phyloP scores from a whole-genome alignment of 2,888 invertebrate genomes.

The Nomada flava region DNA sequence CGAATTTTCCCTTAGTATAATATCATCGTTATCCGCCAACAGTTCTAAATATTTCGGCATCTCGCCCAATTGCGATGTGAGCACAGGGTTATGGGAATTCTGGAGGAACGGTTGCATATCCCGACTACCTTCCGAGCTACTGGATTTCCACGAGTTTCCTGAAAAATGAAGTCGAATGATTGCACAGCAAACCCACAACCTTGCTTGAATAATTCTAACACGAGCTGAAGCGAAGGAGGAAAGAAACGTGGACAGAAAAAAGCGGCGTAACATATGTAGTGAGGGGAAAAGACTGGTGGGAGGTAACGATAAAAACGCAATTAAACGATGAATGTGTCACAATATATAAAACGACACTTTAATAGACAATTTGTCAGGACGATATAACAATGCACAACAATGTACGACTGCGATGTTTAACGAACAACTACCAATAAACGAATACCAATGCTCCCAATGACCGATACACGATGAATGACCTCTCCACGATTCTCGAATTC shows the following conservation, averaged over 20 bases:
- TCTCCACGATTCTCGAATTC: too few relatives aligned
- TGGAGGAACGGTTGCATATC: constrained; percentile 85
- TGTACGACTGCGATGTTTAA: too few relatives aligned
- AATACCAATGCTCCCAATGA: too few relatives aligned
- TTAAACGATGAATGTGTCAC: too few relatives aligned
- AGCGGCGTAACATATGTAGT: too few relatives aligned
- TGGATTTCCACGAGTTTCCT: constrained; percentile 85
- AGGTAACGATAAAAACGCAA: too few relatives aligned
- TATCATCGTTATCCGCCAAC: constrained; percentile 86
- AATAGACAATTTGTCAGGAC: too few relatives aligned
- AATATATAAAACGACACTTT: too few relatives aligned
- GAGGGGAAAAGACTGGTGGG: too few relatives aligned
- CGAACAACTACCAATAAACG: too few relatives aligned
- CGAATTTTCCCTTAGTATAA: constrained; percentile 82
- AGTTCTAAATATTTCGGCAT: constrained; percentile 89
- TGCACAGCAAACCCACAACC: not conserved
- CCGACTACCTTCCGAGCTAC: constrained; percentile 84
- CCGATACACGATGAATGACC: too few relatives aligned
- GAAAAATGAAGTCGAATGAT: constrained; percentile 17
- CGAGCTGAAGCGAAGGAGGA: not conserved
- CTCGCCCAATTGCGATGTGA: constrained; percentile 65
- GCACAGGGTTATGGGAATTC: constrained; percentile 75
- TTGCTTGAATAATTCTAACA: not conserved
- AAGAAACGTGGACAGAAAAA: constrained; percentile 5
- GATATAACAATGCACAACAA: too few relatives aligned